Base-by-base conservation (phyloP, 2,797 vertebrate species). In the Cyprinella venusta region DNA sequence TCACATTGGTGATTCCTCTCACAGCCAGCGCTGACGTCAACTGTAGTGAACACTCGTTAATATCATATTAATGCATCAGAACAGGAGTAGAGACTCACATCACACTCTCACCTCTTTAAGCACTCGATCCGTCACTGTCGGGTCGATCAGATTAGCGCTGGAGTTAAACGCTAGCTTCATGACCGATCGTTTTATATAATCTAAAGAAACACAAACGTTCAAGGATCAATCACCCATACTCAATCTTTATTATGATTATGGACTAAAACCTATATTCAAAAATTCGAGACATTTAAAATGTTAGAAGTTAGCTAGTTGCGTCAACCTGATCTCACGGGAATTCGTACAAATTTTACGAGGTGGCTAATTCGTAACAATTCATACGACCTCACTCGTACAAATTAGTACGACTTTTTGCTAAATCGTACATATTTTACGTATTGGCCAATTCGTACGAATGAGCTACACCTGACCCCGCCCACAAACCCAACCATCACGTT, bases 1-100 rank as follows among this genome's bases (percentile, higher is more conserved):
- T 76, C 33, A 76, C 36, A 18, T 76, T 76, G 38, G 13, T 42
- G 36, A 76, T 56, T 59, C 75, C 75, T 59, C 54, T 59, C 21
- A 12, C 21, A 26, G 38, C 36, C 56, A 76, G 38, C 0, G 8
- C 56, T 7, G 56, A 76, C 36, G 3, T 45, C n/a, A 76, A 12
- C 75, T 76, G 56, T 2, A 38, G 6, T n/a, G 10, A 74, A 36
- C 3, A 13, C 21, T 56, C 0, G 0, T 75, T n/a, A 74, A 12
- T 74, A 38, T 52, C 3, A 74, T 33, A 19, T 2, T 2, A 4
- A 56, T 56, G 30, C 2, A n/a, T 56, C 12, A 8, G 2, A 1
- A 4, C 21, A 10, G 1, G 70, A 21, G 33, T 4, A 21, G 45
- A 72, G 48, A 52, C 26, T 52, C 30, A 2, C 18, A 2, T 12